These are phyloP conservation scores for Drosophila cardini DNA, from an alignment of 1,140 invertebrate species.

Conservation along the genomic window DNA sequence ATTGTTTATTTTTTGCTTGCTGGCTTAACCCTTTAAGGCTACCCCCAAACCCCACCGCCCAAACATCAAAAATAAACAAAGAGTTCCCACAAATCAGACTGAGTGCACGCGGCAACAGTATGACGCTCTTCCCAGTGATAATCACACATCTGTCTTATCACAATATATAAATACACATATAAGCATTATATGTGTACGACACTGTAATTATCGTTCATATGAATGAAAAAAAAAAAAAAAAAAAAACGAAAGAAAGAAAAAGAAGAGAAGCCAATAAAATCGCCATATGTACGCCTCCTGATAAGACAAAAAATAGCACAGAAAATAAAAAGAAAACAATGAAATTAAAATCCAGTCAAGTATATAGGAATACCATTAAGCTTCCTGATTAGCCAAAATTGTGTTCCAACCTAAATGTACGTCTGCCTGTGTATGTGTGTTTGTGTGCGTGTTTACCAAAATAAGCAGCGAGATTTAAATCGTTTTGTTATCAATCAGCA, in stretches of 20 bases:
- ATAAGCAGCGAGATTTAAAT: constrained; percentile 10
- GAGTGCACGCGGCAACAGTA: constrained; percentile 26
- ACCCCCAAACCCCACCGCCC: neutral
- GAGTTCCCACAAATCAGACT: constrained; percentile 3
- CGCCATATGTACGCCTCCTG: constrained; percentile 2
- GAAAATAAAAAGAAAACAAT: constrained; percentile 17
- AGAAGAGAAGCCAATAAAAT: neutral
- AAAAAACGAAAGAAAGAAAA: neutral
- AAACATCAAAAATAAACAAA: neutral
- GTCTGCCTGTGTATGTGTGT: too few relatives aligned
- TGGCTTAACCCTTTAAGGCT: constrained; percentile 19
- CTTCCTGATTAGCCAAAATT: constrained; percentile 26
- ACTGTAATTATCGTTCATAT: constrained; percentile 16
- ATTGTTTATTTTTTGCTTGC: neutral
- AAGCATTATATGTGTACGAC: constrained; percentile 16
- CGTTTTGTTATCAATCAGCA: constrained; percentile 15
- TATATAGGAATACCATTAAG: neutral
- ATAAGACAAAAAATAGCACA: constrained; percentile 15
- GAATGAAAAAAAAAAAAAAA: neutral
- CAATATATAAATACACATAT: constrained; percentile 10
- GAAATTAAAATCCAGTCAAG: constrained; percentile 17
- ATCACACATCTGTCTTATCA: constrained; percentile 33
- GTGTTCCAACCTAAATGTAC: constrained; percentile 5
- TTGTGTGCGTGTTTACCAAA: neutral
- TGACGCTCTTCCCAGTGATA: constrained; percentile 31